phyloP scores from a whole-genome alignment of 2,797 vertebrate genomes.

The Ibycter americanus region DNA sequence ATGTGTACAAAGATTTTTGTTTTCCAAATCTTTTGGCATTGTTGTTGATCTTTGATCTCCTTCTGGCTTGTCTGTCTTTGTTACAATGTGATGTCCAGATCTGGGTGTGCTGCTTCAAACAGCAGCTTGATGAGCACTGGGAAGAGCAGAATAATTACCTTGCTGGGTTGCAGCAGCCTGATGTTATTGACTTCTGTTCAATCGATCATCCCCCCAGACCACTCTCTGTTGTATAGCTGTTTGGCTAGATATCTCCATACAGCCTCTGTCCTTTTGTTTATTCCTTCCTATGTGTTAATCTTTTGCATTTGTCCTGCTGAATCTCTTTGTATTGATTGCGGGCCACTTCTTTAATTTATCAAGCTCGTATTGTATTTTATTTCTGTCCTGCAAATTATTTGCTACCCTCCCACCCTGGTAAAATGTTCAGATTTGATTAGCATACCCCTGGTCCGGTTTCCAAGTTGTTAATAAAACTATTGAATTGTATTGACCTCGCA shows the following conservation, averaged over 20 bases:
- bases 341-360: constrained; percentile 69
- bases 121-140: neutral
- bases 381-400: constrained; percentile 63
- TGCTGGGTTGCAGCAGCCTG: constrained; percentile 59
- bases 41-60: constrained; percentile 25
- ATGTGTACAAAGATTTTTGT: neutral
- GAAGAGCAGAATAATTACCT: constrained; percentile 66
- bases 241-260: constrained; percentile 60
- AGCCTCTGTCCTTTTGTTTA: constrained; percentile 69
- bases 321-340: constrained; percentile 69
- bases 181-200: constrained; percentile 66
- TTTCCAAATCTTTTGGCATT: neutral
- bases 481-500: constrained; percentile 64
- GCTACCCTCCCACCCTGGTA: constrained; percentile 34
- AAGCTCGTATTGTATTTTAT: constrained; percentile 66
- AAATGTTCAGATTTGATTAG: constrained; percentile 69
- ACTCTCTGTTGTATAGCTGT: constrained; percentile 26
- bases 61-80: constrained; percentile 42
- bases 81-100: constrained; percentile 21
- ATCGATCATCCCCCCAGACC: constrained; percentile 56
- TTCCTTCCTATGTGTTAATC: constrained; percentile 67
- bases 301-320: constrained; percentile 68
- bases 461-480: constrained; percentile 71
- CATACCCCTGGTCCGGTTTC: constrained; percentile 16
- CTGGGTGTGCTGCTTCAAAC: constrained; percentile 31